Evolutionary conservation across 2,888 invertebrate species (phyloP), one percentile per base, ranked within the genome.

Genomic region (Bombyx huttoni): DNA sequence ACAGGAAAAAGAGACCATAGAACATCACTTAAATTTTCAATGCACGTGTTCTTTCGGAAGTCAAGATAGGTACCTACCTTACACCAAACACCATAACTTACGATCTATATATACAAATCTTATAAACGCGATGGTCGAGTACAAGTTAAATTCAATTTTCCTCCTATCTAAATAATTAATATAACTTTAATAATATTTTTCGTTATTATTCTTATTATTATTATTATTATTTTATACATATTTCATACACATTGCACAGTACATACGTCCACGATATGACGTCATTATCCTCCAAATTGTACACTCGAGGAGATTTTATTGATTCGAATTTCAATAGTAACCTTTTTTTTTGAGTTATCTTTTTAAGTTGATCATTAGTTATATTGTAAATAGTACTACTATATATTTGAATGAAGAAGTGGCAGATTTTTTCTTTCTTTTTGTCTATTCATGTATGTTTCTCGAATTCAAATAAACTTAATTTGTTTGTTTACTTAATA

Each of bases 31-130:
- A 40, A 40, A 40, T 40, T 8, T 40, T 40, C 40, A 40, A 40
- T 40, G 40, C 7, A 40, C 40, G 7, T 10, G n/a, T 10, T 5
- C 8, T 84, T 86, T 78, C 75, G 73, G 75, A 85, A 85, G 82
- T 82, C 64, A 75, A 80, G 84, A 84, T 83, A 88, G 87, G 87
- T 76, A 81, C 81, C 81, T 81, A 82, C 79, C 70, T 80, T 82
- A 87, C 80, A 87, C 85, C 87, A 76, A 85, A 88, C 84, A 87
- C 87, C 87, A 67, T 70, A 79, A 65, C 78, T 84, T 85, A 85
- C 8, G 48, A 33, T 52, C 69, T 84, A 85, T 87, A 85, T 87
- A 68, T 84, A 86, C 86, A 87, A 68, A 75, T 70, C 76, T 79
- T 82, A 78, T 78, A 80, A 73, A 73, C 74, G 78, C 76, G 77